phyloP scores from a whole-genome alignment of 2,888 invertebrate genomes.

The Andrena bicolor region DNA sequence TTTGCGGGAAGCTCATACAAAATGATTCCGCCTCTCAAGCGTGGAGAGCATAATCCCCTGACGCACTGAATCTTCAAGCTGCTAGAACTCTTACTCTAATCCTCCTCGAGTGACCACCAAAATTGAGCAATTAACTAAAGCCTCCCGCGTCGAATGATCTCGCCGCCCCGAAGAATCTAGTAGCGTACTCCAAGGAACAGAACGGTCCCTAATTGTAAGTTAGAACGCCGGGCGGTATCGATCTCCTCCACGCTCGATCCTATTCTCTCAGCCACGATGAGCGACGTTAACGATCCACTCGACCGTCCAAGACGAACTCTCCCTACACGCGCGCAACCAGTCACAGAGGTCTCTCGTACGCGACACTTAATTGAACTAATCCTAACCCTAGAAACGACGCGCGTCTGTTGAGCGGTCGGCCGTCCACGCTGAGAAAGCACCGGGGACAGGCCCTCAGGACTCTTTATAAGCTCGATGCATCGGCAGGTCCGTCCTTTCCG shows the following conservation, averaged over 20 bases:
- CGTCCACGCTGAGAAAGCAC: conserved; percentile 11
- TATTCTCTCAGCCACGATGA: background rate
- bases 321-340: conserved; percentile 26
- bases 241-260: conserved; percentile 27
- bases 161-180: no score
- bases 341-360: conserved; percentile 41
- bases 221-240: conserved; percentile 14
- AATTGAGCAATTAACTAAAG: background rate
- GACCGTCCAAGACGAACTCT: conserved; percentile 13
- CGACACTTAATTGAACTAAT: conserved; percentile 51
- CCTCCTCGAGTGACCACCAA: background rate
- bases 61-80: background rate
- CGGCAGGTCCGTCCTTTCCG: conserved; percentile 39
- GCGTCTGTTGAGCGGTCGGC: conserved; percentile 34
- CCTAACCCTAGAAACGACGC: conserved; percentile 51
- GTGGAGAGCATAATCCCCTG: conserved; percentile 5
- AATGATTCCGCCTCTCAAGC: conserved; percentile 3
- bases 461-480: conserved; percentile 58
- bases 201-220: background rate
- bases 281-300: background rate
- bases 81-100: conserved; percentile 8
- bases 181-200: no score
- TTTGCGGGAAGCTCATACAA: conserved; percentile 29
- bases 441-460: conserved; percentile 34
- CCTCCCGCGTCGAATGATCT: background rate